phyloP scores from a whole-genome alignment of 2,797 vertebrate species.

The Acridotheres tristis region DNA sequence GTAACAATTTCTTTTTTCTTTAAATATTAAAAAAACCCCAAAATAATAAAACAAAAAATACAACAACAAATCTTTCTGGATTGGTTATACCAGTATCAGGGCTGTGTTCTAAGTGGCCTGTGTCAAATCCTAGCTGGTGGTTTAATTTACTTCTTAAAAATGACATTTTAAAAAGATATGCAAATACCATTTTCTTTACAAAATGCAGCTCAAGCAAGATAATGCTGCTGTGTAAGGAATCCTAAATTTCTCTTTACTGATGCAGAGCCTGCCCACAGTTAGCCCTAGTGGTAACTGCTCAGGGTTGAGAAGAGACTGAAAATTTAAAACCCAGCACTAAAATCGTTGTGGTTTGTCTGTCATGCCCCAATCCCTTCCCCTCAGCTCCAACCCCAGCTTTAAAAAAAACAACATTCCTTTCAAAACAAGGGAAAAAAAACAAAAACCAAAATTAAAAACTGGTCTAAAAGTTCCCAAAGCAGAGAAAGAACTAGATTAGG shows the following conservation, averaged over 20 bases:
- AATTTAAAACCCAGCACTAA: neutral
- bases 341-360: neutral
- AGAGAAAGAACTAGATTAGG: neutral
- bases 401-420: constrained; percentile 5
- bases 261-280: neutral
- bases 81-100: constrained; percentile 43
- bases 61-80: constrained; percentile 50
- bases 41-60: constrained; percentile 76
- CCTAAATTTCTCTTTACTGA: neutral
- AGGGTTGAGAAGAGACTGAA: neutral
- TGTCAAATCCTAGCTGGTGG: constrained; percentile 6
- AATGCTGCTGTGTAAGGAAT: neutral
- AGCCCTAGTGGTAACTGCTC: neutral
- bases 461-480: constrained; percentile 1
- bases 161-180: constrained; percentile 42
- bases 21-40: constrained; percentile 86
- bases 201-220: constrained; percentile 33
- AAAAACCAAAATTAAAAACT: neutral
- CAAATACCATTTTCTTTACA: constrained; percentile 32
- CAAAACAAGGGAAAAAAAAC: constrained; percentile 27
- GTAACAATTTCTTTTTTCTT: constrained; percentile 72
- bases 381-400: constrained; percentile 7
- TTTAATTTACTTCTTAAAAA: constrained; percentile 34
- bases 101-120: constrained; percentile 1
- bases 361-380: neutral